Conservation (phyloP, 1,140 invertebrate genomes). For the Episyrphus balteatus region DNA sequence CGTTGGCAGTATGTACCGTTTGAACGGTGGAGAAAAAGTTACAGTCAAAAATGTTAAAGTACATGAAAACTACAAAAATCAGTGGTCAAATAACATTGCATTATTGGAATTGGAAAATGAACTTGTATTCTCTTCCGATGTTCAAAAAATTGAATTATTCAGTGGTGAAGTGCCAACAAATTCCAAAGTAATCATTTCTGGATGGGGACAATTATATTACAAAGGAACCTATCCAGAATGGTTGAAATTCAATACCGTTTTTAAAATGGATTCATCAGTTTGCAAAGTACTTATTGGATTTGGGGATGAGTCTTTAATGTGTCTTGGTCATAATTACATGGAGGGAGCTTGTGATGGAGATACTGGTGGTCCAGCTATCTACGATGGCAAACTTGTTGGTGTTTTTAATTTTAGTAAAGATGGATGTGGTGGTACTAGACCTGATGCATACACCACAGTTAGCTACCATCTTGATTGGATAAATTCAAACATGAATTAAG, state of each 20-base stretch:
- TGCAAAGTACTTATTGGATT: constrained; percentile 9
- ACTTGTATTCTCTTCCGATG: constrained; percentile 24
- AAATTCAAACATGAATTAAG: no score
- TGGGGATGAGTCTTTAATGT: constrained; percentile 13
- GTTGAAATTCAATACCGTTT: constrained; percentile 20
- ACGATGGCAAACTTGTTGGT: constrained; percentile 23
- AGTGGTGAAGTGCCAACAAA: constrained; percentile 17
- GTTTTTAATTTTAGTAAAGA: constrained; percentile 19
- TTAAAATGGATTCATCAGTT: constrained; percentile 6
- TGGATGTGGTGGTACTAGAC: constrained; percentile 22
- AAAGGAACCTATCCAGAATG: constrained; percentile 18
- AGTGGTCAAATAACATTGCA: constrained; percentile 42
- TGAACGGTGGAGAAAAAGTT: constrained; percentile 13
- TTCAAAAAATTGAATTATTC: constrained; percentile 29
- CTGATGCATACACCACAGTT: constrained; percentile 45
- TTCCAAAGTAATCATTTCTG: constrained; percentile 30
- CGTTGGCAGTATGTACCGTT: constrained; percentile 16
- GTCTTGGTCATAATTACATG: constrained; percentile 15
- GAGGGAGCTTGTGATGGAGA: constrained; percentile 25
- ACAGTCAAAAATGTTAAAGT: constrained; percentile 17
- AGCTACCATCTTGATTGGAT: constrained; percentile 38
- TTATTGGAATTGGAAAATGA: constrained; percentile 33
- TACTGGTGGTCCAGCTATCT: constrained; percentile 25
- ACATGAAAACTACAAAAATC: constrained; percentile 36
- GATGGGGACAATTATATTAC: constrained; percentile 42